These are phyloP conservation scores for Drosophila glabriapex DNA, from an alignment of 2,888 invertebrate species.

Conservation along the genomic window DNA sequence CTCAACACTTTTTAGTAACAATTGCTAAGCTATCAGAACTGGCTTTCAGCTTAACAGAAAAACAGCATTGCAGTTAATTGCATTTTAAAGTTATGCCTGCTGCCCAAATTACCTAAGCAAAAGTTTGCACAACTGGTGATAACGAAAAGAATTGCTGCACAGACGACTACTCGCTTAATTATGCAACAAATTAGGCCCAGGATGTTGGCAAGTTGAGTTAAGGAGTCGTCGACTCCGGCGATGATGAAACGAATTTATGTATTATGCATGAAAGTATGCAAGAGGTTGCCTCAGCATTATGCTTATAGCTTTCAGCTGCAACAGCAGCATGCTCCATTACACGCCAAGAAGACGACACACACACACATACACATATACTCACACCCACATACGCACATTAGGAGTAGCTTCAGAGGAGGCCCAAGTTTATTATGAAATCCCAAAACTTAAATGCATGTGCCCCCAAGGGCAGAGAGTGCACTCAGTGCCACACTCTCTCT, in stretches of 20 bases:
- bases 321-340: slow-evolving; percentile 71
- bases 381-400: slow-evolving; percentile 15
- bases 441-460: slow-evolving; percentile 74
- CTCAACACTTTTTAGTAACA: not conserved
- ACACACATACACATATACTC: slow-evolving; percentile 30
- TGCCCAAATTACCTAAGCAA: slow-evolving; percentile 49
- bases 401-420: slow-evolving; percentile 29
- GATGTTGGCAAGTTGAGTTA: slow-evolving; percentile 43
- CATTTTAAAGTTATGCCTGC: slow-evolving; percentile 28
- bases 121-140: slow-evolving; percentile 24
- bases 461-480: slow-evolving; percentile 63
- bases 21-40: not conserved
- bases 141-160: slow-evolving; percentile 38
- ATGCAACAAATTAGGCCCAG: slow-evolving; percentile 80
- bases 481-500: slow-evolving; percentile 43
- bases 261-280: slow-evolving; percentile 73
- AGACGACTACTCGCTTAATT: slow-evolving; percentile 75
- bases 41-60: not conserved
- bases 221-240: slow-evolving; percentile 39
- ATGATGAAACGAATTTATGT: slow-evolving; percentile 77
- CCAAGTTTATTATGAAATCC: slow-evolving; percentile 76
- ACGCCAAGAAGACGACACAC: slow-evolving; percentile 61
- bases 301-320: slow-evolving; percentile 48
- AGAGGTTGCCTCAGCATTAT: slow-evolving; percentile 44
- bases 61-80: slow-evolving; percentile 13